Base-by-base conservation (phyloP, 2,888 invertebrate species). In the Aphodius sticticus region DNA sequence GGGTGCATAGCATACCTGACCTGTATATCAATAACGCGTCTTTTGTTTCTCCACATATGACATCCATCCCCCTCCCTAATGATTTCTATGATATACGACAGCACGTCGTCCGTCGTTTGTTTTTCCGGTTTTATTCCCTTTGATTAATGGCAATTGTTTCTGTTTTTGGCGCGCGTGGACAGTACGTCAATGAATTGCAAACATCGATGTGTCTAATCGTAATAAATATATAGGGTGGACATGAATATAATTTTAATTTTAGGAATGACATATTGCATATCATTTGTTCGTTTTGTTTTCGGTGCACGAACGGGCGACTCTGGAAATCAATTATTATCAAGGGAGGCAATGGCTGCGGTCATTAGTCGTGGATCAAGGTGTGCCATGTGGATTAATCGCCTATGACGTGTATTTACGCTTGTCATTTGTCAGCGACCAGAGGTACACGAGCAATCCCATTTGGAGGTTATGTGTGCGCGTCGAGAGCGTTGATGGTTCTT, bases 391-490 rank as follows among this genome's bases (percentile, higher is more conserved):
- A 82, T 82, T 84, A 84, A 84, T 84, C 76, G 83, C 80, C 76
- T 82, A 83, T 83, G 84, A 84, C 84, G 83, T 81, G 81, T 84
- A 84, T 84, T 84, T 84, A 83, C 84, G 83, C 83, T 82, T 82
- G 81, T 83, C 84, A 84, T 84, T 84, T 84, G 83, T 84, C 84
- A 83, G 81, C 80, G 78, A 77, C 75, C 81, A 38, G 15, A 16
- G 69, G 35, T 70, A 37, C 69, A 16, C 15, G 70, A 37, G 36
- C 16, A 26, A 70, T 15, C 38, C 70, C 70, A 38, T 76, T 70
- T 76, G 36, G 53, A 53, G 53, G 53, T 53, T 53, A 53, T 53
- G 53, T 53, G 53, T 53, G 53, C 12, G 53, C 12, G 53, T 53
- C 53, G 53, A 53, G 53, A 53, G 53, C 12, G 53, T 53, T 53